Evolutionary conservation across 30 jellyfish, hydroid and myxozoan genomes (phyloP), one percentile per base, ranked within the genome.

Genomic region (Turritopsis dohrnii): DNA sequence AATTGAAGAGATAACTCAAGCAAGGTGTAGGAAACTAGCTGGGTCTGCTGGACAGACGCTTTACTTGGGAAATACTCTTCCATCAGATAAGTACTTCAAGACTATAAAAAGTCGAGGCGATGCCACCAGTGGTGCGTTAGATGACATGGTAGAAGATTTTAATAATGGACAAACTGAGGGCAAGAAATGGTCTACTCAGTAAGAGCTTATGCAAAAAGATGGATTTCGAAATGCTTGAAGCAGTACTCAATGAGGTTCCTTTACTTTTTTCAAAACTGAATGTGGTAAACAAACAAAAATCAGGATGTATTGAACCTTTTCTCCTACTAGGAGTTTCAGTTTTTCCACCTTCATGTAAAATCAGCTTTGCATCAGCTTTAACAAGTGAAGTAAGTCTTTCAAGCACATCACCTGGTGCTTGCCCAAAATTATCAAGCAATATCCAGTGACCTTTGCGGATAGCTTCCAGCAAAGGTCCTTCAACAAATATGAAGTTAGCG

Each of bases 381-480:
- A 72, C 52, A 20, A 74, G 82, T 19, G 82, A 74, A 28, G 8
- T 74, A 22, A 74, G 82, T 29, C 82, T 8, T 22, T 74, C 82
- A 25, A 74, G 28, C 26, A 74, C 82, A 74, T 74, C 82, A 21
- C 82, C 82, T 1, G 82, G 82, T 22, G 82, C 82, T 74, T 74
- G 60, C 31, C 82, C 82, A 5, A 74, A 1, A 30, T 74, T 74
- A 29, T 74, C 82, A 22, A 74, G 24, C 54, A 74, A 8, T 19
- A 74, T 21, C 82, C 82, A 74, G 21, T 74, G 21, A 22, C 82
- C 82, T 22, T 74, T 74, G 28, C 82, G 82, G 9, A 74, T 28
- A 20, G 82, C 82, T 74, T 74, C 82, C 3, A 74, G 60, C 82
- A 74, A 29, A 8, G 82, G 82, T 74, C 82, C 82, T 28, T 74